Percentiles rank a stretch among this genome's conserved stretches.
phyloP scores from a whole-genome alignment of 1,140 invertebrate species.

The Calliphora vicina region DNA sequence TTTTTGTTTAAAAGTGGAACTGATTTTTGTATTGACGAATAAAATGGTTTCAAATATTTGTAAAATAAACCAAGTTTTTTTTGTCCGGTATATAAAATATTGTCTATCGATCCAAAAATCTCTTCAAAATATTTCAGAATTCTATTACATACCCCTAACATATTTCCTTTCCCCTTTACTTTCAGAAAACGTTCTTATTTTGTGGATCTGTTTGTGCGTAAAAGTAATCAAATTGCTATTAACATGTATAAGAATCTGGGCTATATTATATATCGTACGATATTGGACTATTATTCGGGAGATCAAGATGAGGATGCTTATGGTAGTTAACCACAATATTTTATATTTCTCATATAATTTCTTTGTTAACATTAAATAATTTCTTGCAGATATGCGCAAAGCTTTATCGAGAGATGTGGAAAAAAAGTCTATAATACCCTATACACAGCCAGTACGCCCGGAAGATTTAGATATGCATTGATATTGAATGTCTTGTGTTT shows the following conservation, averaged over 20 bases:
- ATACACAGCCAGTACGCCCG: constrained; percentile 91
- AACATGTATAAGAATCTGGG: constrained; percentile 97
- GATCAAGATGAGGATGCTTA: constrained; percentile 98
- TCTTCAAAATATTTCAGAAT: no score
- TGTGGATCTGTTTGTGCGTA: constrained; percentile 98
- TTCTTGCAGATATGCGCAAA: constrained; percentile 94
- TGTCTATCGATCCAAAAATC: no score
- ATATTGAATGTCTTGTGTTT: constrained; percentile 40
- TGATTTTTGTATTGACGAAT: no score
- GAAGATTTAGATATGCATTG: constrained; percentile 88
- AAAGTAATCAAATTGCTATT: constrained; percentile 96
- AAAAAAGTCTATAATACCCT: constrained; percentile 92
- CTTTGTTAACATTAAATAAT: background rate
- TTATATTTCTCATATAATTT: background rate
- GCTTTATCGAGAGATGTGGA: constrained; percentile 91
- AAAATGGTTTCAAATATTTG: no score
- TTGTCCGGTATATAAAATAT: no score
- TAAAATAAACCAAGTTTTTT: no score
- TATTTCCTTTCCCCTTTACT: background rate
- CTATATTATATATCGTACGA: constrained; percentile 96
- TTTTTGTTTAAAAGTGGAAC: no score
- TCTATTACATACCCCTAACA: no score
- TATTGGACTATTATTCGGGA: constrained; percentile 97
- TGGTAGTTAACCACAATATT: constrained; percentile 70
- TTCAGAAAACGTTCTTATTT: constrained; percentile 93